Conservation (phyloP, 2,797 vertebrate species). For the Melanotaenia parkinsoni region DNA sequence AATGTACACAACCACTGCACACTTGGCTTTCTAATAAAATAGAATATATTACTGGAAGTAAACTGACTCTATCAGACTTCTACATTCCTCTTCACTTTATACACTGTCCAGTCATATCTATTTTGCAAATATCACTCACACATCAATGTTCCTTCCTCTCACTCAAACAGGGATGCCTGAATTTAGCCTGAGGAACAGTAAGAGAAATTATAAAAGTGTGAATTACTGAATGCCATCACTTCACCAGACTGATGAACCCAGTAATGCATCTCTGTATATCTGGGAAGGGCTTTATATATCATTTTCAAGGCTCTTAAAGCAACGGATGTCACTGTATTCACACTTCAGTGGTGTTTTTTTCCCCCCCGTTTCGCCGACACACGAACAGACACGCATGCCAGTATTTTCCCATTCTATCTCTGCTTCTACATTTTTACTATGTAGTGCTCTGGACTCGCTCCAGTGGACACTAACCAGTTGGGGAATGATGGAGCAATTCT, state of each 20-base stretch:
- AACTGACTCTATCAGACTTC: not conserved
- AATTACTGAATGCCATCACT: not conserved
- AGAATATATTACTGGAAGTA: too few relatives aligned
- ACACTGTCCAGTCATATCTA: not conserved
- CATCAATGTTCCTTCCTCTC: not conserved
- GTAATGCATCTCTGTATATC: not conserved
- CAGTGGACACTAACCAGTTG: conserved; percentile 62
- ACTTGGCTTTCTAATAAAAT: not conserved
- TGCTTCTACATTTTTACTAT: conserved; percentile 52
- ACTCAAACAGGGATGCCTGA: not conserved
- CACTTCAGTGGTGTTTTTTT: conserved; percentile 13
- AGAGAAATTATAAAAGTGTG: not conserved
- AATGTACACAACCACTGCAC: not conserved
- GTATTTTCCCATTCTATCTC: conserved; percentile 49
- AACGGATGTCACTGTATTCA: conserved; percentile 14
- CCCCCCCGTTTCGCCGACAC: not conserved
- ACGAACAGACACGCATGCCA: conserved; percentile 10
- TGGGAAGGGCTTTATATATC: conserved; percentile 17
- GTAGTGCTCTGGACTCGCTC: conserved; percentile 60
- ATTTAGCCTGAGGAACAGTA: not conserved
- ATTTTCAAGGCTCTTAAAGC: conserved; percentile 18
- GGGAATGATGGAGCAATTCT: conserved; percentile 67
- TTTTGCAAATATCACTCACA: not conserved
- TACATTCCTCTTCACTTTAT: not conserved
- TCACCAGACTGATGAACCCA: not conserved